Conservation (phyloP, 2,113 vertebrate species). For the Steatornis caripensis region DNA sequence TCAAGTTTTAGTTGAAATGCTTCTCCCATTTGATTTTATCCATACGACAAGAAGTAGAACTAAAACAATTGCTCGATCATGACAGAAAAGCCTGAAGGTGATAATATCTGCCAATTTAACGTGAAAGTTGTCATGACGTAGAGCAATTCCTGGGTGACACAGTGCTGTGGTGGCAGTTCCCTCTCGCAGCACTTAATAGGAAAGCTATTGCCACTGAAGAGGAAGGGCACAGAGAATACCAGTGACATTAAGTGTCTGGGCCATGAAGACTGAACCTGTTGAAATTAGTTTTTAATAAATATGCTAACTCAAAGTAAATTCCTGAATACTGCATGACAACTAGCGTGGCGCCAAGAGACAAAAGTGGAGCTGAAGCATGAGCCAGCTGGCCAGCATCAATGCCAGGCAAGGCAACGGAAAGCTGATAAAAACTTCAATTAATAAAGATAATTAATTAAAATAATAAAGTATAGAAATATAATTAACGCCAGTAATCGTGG, state of each 20-base stretch:
- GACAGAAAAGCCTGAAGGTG: not conserved
- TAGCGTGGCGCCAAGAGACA: not conserved
- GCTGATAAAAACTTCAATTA: not conserved
- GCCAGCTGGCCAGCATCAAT: not conserved
- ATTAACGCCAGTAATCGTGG: not conserved
- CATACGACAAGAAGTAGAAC: not conserved
- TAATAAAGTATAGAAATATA: not conserved
- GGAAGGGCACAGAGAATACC: not conserved
- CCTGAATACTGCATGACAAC: not conserved
- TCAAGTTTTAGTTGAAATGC: not conserved
- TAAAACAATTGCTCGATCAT: not conserved
- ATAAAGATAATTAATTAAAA: constrained; percentile 15
- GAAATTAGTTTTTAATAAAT: not conserved
- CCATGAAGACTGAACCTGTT: not conserved
- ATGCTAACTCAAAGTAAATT: not conserved
- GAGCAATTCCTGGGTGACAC: not conserved
- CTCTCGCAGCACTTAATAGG: not conserved
- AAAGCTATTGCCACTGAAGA: not conserved
- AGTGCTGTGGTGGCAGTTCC: not conserved
- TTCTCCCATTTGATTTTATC: not conserved
- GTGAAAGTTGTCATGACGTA: fast-evolving
- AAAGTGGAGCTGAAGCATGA: not conserved
- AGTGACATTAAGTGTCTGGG: not conserved
- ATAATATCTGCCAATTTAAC: not conserved
- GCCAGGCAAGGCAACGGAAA: not conserved